Base-by-base conservation (phyloP, 1,140 invertebrate genomes). In the Coenobita brevimanus region DNA sequence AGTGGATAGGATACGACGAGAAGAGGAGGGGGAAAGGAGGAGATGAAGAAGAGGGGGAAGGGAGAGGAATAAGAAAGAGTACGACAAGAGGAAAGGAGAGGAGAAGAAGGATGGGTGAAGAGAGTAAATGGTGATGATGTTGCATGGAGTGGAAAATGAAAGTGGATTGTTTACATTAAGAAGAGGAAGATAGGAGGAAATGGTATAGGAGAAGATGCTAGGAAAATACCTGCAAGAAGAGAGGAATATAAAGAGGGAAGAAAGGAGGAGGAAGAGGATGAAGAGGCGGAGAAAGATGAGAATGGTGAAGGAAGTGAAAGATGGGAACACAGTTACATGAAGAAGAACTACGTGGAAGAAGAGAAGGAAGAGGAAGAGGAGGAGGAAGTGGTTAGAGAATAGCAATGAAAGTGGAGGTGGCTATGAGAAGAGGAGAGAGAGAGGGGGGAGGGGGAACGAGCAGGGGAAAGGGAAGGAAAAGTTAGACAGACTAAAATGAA, bases 301-400 rank as follows among this genome's bases (percentile, higher is more conserved):
- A 21, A 21, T 24, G 21, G 21, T 24, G 33, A 30, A 64, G 21
- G 33, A 21, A 21, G 62, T 21, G 33, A 64, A 64, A 67, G n/a
- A n/a, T 21, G 36, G 36, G 2, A 33, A 15, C 27, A 24, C 1
- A 21, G 2, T 30, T 30, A 33, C 10, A 13, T 10, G 36, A 67
- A 33, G 21, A 24, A n/a, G 4, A 17, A 62, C 27, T n/a, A 57
- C 54, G 54, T 13, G n/a, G 54, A 57, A 10, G 54, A 57, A 57
- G 54, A 57, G n/a, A n/a, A 57, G n/a, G 54, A 57, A 57, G 54
- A 57, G n/a, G 54, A 57, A n/a, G 54, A 57, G 54, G 54, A 57
- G 54, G 54, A 57, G n/a, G 54, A 57, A 57, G 54, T 13, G n/a
- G 54, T n/a, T n/a, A n/a, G n/a, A n/a, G n/a, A n/a, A n/a, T n/a